Conservation (phyloP, 2,888 invertebrate species). For the Drosophila pseudotakahashii region DNA sequence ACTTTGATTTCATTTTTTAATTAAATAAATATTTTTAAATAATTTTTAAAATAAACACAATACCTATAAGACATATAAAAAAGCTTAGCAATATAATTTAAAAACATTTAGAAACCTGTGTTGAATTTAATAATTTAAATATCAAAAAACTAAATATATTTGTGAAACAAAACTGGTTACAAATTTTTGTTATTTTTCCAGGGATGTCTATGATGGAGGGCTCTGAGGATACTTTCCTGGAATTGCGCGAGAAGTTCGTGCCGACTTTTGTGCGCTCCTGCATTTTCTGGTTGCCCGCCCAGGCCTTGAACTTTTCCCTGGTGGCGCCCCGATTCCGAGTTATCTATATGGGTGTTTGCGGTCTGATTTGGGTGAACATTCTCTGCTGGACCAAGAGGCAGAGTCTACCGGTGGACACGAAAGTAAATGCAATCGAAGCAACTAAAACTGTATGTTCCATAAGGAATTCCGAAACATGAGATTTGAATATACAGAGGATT, state of each 20-base stretch:
- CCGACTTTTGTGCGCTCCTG: constrained; percentile 91
- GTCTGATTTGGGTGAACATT: constrained; percentile 94
- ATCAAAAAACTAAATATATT: too few relatives aligned
- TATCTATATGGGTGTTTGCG: constrained; percentile 90
- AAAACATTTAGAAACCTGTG: too few relatives aligned
- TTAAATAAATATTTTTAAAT: too few relatives aligned
- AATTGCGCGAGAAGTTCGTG: constrained; percentile 89
- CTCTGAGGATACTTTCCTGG: constrained; percentile 88
- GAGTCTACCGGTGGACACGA: constrained; percentile 38
- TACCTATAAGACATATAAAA: too few relatives aligned
- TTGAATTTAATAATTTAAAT: too few relatives aligned
- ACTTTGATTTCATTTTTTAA: too few relatives aligned
- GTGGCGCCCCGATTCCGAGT: constrained; percentile 90
- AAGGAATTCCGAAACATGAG: constrained; percentile 18
- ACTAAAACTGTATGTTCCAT: constrained; percentile 9
- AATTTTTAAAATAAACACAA: too few relatives aligned
- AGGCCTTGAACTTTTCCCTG: constrained; percentile 90
- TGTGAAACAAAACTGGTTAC: too few relatives aligned
- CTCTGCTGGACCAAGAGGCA: constrained; percentile 91
- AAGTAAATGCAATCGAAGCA: not conserved
- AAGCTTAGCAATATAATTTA: too few relatives aligned
- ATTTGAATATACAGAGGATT: constrained; percentile 9
- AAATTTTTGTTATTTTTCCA: constrained; percentile 76
- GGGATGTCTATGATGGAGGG: constrained; percentile 91
- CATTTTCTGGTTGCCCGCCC: constrained; percentile 93